Percentiles rank a stretch among this genome's conserved stretches.
Evolutionary conservation across 2,888 invertebrate genomes (phyloP).

Genomic region (Phengaris alcon): DNA sequence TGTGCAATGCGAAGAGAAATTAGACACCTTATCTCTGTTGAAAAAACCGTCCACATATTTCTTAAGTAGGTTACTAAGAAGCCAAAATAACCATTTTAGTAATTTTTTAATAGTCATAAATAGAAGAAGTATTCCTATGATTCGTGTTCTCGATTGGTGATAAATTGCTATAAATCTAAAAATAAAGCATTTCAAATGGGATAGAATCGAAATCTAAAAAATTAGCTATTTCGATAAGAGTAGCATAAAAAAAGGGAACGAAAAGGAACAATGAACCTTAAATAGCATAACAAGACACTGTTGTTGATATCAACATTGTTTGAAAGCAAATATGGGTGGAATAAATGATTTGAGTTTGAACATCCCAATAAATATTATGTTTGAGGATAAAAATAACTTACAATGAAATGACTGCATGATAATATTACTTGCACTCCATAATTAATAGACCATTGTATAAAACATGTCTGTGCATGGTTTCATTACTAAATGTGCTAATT

Average conservation of each 20-base stretch:
- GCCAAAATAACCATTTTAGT: neutral
- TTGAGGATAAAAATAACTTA: neutral
- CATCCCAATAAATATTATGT: neutral
- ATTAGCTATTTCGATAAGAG: too few relatives aligned
- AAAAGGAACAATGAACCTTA: conserved; percentile 9
- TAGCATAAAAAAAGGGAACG: neutral
- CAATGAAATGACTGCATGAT: neutral
- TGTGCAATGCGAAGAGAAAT: neutral
- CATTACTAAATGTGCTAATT: conserved; percentile 9
- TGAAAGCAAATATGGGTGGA: neutral
- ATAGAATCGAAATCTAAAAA: neutral
- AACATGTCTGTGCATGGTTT: conserved; percentile 18
- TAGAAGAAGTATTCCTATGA: neutral
- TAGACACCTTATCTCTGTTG: neutral
- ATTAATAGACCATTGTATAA: conserved; percentile 26
- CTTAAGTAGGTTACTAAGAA: neutral
- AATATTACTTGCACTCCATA: conserved; percentile 12
- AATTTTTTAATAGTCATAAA: neutral
- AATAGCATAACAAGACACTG: conserved; percentile 3
- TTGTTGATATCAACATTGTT: conserved; percentile 7
- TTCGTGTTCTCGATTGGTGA: conserved; percentile 1
- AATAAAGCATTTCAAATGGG: conserved; percentile 21
- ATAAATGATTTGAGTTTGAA: neutral
- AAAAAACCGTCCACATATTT: neutral
- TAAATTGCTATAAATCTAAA: conserved; percentile 17